Evolutionary conservation across 2,113 vertebrate species (phyloP), one percentile per base, ranked within the genome.

Genomic region (Crotalus tigris): DNA sequence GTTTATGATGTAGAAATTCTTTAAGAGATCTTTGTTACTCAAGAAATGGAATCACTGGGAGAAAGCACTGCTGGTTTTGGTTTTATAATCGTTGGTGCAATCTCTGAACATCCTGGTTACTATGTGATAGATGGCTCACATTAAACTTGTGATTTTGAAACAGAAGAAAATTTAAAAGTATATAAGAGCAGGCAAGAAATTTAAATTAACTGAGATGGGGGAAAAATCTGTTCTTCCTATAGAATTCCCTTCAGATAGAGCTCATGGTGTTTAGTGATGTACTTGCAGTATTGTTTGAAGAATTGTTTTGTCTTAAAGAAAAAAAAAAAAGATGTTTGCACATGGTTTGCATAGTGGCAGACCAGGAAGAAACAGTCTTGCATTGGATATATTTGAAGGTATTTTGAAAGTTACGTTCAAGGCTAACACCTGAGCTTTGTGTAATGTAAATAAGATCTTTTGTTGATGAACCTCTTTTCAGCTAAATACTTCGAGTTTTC

Each of bases 151-250:
- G 97, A 98, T 98, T 98, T 98, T 98, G 97, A 97, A 98, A 97
- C 97, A 98, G 98, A 97, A 97, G 95, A 97, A 98, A 98, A 94
- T 97, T 93, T 94, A 97, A 96, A 95, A 96, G 93, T 96, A 95
- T 97, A 96, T 96, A 98, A 97, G 95, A 98, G 97, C 98, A 98
- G 98, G 98, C 97, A 98, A 98, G 97, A 98, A 97, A 98, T 96
- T 97, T 97, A 98, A 97, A 98, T 98, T 97, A 93, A 97, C 96
- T 94, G 95, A 98, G 94, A 96, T 94, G 96, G 97, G 97, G 98
- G 97, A 98, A 97, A 98, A 99, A 99, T 99, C 98, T 98, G 98
- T 98, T 99, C 98, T 99, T 99, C 98, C 98, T 98, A 98, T 98
- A 98, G 97, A 98, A 98, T 98, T 99, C 98, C 98, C 98, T 98